Percentiles rank a stretch among this genome's conserved stretches.
phyloP scores from a whole-genome alignment of 2,888 invertebrate genomes.

The Pollenia amentaria region DNA sequence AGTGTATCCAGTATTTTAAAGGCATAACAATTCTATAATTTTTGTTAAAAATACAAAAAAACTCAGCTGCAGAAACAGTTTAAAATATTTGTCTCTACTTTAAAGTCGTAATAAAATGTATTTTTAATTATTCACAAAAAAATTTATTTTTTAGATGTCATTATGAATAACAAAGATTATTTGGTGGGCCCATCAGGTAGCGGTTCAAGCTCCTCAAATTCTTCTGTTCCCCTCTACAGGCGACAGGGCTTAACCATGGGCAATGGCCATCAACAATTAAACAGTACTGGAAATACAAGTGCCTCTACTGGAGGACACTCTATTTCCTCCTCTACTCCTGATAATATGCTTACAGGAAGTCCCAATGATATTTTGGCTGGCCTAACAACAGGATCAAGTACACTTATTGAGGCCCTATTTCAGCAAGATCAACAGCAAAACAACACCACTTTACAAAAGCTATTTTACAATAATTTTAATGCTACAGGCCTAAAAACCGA shows the following conservation, averaged over 20 bases:
- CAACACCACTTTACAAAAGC: constrained; percentile 76
- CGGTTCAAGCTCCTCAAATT: constrained; percentile 71
- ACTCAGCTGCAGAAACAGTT: too few species aligned
- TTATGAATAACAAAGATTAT: constrained; percentile 76
- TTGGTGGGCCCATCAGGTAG: constrained; percentile 74
- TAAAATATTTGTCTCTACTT: too few species aligned
- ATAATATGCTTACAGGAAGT: constrained; percentile 77
- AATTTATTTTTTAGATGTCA: constrained; percentile 64
- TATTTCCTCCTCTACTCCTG: constrained; percentile 78
- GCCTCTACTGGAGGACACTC: constrained; percentile 77
- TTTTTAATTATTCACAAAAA: neutral
- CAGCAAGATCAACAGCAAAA: constrained; percentile 77
- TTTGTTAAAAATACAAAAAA: too few species aligned
- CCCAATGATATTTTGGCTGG: constrained; percentile 77
- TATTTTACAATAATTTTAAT: constrained; percentile 81
- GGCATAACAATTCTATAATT: too few species aligned
- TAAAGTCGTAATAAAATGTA: neutral
- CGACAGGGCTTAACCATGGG: constrained; percentile 83
- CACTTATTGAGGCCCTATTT: constrained; percentile 82
- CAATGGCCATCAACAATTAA: constrained; percentile 77
- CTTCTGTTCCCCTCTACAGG: constrained; percentile 85
- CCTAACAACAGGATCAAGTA: constrained; percentile 79
- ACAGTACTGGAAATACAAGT: constrained; percentile 74
- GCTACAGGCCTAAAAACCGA: constrained; percentile 77
- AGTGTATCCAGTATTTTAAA: too few species aligned